Evolutionary conservation across 1,140 invertebrate species (phyloP).

Genomic region (Diorhabda carinulata): DNA sequence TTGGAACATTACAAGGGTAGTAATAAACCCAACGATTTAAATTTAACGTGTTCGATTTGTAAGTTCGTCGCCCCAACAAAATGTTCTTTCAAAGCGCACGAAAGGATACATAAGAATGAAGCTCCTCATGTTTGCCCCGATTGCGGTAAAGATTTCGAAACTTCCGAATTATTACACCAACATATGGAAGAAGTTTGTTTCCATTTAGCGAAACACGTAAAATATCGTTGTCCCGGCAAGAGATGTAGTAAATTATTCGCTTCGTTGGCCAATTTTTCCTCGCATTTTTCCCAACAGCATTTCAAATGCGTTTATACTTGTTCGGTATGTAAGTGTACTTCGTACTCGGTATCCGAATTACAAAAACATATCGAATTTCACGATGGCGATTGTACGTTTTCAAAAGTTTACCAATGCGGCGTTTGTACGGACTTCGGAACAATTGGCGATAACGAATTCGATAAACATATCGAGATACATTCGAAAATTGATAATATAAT

Average conservation of each 20-base stretch:
- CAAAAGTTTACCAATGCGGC: slow-evolving; percentile 33
- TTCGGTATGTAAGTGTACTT: not conserved
- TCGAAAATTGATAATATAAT: slow-evolving; percentile 16
- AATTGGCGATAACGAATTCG: slow-evolving; percentile 16
- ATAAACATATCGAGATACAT: slow-evolving; percentile 36
- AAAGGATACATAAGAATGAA: slow-evolving; percentile 48
- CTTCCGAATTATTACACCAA: slow-evolving; percentile 43
- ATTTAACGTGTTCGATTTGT: slow-evolving; percentile 43
- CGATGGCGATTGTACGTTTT: slow-evolving; percentile 20
- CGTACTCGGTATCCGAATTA: not conserved
- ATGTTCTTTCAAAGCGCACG: slow-evolving; percentile 51
- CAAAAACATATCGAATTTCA: not conserved
- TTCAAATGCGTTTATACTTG: not conserved
- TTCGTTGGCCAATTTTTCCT: slow-evolving; percentile 46
- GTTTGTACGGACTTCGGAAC: slow-evolving; percentile 27
- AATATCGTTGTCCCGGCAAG: slow-evolving; percentile 46
- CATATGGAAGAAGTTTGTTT: slow-evolving; percentile 53
- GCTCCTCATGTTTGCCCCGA: slow-evolving; percentile 53
- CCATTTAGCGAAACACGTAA: slow-evolving; percentile 50
- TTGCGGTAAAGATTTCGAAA: slow-evolving; percentile 49
- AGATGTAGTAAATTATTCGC: slow-evolving; percentile 47
- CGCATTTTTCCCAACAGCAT: slow-evolving; percentile 42
- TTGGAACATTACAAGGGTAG: slow-evolving; percentile 31
- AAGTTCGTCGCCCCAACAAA: slow-evolving; percentile 48
- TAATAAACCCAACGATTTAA: slow-evolving; percentile 30